Conservation (phyloP, 2,113 vertebrate species). For the Zapus hudsonius region DNA sequence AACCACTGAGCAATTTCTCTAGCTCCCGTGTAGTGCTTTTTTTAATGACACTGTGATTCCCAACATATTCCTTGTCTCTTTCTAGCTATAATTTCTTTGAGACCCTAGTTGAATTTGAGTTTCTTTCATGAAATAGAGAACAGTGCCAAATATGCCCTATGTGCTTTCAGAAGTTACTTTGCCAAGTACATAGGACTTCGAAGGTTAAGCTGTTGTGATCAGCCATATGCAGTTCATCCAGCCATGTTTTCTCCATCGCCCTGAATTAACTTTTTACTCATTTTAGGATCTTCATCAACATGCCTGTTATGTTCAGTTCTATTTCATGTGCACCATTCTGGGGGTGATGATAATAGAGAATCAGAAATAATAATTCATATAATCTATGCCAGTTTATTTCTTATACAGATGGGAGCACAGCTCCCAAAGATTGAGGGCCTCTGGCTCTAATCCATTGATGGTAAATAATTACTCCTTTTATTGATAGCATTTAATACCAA, state of each 20-base stretch:
- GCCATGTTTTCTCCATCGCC: neutral
- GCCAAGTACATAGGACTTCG: neutral
- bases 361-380: conserved; percentile 20
- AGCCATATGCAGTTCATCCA: neutral
- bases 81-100: neutral
- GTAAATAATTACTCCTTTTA: conserved; percentile 57
- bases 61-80: neutral
- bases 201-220: neutral
- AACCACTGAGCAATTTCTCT: too few species aligned
- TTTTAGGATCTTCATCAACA: conserved; percentile 17
- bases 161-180: neutral
- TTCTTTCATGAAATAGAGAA: neutral
- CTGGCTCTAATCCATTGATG: neutral
- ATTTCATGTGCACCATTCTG: neutral
- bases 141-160: neutral
- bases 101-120: neutral
- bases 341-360: neutral
- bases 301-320: neutral
- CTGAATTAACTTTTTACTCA: conserved; percentile 7
- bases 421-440: neutral
- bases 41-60: neutral
- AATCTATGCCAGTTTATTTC: neutral
- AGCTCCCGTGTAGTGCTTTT: too few species aligned
- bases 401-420: neutral
- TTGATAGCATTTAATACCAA: conserved; percentile 52